Conservation (phyloP, 2,797 vertebrate genomes). For the Sebastes nivosus region DNA sequence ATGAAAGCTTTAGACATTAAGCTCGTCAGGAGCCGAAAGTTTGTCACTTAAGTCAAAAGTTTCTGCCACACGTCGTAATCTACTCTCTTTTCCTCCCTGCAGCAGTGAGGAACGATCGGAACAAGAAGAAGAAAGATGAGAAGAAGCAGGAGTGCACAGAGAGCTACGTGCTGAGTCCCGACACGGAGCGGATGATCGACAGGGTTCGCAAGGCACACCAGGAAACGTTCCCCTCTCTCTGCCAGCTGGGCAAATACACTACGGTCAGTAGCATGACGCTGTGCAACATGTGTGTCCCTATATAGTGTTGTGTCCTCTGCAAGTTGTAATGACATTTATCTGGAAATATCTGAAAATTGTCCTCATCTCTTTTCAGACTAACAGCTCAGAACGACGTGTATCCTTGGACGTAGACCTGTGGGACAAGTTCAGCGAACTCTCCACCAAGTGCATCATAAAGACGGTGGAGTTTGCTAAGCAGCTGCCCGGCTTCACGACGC, state of each 20-base stretch:
- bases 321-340: not conserved
- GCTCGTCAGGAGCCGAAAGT: not conserved
- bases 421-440: slow-evolving; percentile 99
- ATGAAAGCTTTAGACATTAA: not conserved
- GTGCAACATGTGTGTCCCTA: not conserved
- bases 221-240: slow-evolving; percentile 98
- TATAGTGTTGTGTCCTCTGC: not conserved
- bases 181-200: slow-evolving; percentile 96
- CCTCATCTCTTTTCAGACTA: slow-evolving; percentile 81
- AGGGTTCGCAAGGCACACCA: slow-evolving; percentile 96
- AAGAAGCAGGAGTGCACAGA: slow-evolving; percentile 94
- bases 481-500: slow-evolving; percentile 96
- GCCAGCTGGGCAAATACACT: slow-evolving; percentile 99
- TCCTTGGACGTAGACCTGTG: slow-evolving; percentile 96
- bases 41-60: not conserved
- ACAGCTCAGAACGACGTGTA: slow-evolving; percentile 95
- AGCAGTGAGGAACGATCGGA: slow-evolving; percentile 97
- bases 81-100: slow-evolving; percentile 8
- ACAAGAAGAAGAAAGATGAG: slow-evolving; percentile 98
- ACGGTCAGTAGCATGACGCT: slow-evolving; percentile 83
- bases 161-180: slow-evolving; percentile 91
- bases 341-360: not conserved
- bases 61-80: not conserved
- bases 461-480: slow-evolving; percentile 99
- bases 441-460: slow-evolving; percentile 99